phyloP scores from a whole-genome alignment of 2,888 invertebrate genomes.

The Tachystola acroxantha region DNA sequence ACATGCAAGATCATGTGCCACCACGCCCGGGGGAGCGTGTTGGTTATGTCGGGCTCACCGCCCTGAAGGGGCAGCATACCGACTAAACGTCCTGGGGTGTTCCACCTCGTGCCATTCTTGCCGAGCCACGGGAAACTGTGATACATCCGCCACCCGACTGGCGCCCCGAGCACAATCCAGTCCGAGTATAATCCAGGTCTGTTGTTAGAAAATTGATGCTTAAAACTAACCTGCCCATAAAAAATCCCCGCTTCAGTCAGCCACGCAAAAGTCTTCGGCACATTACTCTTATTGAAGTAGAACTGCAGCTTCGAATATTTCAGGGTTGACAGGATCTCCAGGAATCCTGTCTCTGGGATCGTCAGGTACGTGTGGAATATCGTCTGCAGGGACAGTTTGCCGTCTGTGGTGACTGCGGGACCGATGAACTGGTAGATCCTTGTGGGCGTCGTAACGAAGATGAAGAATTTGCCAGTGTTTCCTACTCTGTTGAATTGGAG shows the following conservation, averaged over 20 bases:
- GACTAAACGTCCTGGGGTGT: too few relatives aligned
- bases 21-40: too few relatives aligned
- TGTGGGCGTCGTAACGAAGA: constrained; percentile 90
- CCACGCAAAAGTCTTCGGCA: constrained; percentile 92
- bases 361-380: constrained; percentile 88
- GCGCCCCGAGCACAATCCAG: too few relatives aligned
- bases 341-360: constrained; percentile 83
- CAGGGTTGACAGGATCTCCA: constrained; percentile 84
- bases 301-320: constrained; percentile 89
- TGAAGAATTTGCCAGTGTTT: constrained; percentile 84
- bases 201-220: too few relatives aligned
- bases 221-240: constrained; percentile 84
- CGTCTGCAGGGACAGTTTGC: constrained; percentile 87
- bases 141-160: too few relatives aligned
- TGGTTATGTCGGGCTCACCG: too few relatives aligned
- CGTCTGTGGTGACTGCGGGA: constrained; percentile 82
- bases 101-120: too few relatives aligned
- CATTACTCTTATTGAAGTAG: constrained; percentile 81
- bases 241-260: constrained; percentile 90
- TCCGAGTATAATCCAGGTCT: too few relatives aligned
- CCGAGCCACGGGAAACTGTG: too few relatives aligned
- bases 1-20: too few relatives aligned
- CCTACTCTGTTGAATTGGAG: constrained; percentile 89
- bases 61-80: too few relatives aligned
- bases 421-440: constrained; percentile 94